Percentiles rank a stretch among this genome's conserved stretches.
Conservation (phyloP, 2,113 vertebrate species). For the Ondatra zibethicus region DNA sequence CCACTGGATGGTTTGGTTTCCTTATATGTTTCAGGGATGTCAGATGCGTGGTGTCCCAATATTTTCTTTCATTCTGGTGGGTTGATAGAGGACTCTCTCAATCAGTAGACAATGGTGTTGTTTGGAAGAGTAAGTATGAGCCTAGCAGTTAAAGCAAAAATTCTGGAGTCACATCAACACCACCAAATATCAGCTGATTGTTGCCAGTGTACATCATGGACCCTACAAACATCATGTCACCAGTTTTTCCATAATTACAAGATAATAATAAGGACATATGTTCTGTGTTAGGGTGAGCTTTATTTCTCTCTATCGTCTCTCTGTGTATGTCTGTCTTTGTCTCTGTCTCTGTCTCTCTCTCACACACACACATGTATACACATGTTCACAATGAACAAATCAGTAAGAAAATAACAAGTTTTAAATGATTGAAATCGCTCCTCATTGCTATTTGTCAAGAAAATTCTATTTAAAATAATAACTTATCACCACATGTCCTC, state of each 20-base stretch:
- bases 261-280: not conserved
- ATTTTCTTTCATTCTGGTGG: not conserved
- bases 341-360: not conserved
- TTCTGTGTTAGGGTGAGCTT: not conserved
- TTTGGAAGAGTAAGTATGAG: not conserved
- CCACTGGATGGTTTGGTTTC: not conserved
- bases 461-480: not conserved
- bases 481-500: not conserved
- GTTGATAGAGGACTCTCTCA: not conserved
- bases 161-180: not conserved
- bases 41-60: not conserved
- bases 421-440: not conserved
- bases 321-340: not conserved
- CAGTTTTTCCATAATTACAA: not conserved
- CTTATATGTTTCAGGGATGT: not conserved
- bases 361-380: not conserved
- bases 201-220: not conserved
- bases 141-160: not conserved
- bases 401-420: not conserved
- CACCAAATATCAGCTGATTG: not conserved
- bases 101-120: not conserved
- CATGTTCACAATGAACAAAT: constrained; percentile 7
- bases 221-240: not conserved
- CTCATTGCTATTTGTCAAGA: not conserved
- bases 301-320: not conserved